A percentile compares a stretch with the other conserved stretches of the same genome.
phyloP scores from a whole-genome alignment of 2,113 vertebrate species.

The Pantherophis guttatus region DNA sequence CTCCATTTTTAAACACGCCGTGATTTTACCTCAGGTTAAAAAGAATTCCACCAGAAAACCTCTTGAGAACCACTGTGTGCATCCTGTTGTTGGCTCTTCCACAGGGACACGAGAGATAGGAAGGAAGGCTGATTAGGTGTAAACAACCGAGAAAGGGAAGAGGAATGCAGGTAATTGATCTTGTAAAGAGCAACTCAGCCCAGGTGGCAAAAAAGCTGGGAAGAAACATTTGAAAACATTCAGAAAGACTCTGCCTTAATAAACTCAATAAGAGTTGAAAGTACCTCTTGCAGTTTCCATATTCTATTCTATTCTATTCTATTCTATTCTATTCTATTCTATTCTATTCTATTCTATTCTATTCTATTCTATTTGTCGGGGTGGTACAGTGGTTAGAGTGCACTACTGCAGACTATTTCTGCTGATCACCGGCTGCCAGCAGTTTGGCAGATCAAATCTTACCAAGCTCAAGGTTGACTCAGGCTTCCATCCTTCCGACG shows the following conservation, averaged over 20 bases:
- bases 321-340: no score
- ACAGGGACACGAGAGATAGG: not conserved
- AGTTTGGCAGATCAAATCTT: no score
- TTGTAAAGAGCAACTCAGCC: not conserved
- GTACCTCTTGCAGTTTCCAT: not conserved
- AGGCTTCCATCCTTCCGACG: no score
- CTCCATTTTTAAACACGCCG: not conserved
- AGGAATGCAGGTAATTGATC: not conserved
- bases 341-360: no score
- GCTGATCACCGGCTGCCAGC: no score
- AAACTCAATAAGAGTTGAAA: not conserved
- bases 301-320: not conserved
- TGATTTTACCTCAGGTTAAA: not conserved
- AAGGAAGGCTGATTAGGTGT: not conserved
- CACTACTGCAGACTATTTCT: no score
- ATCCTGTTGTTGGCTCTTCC: not conserved
- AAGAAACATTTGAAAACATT: not conserved
- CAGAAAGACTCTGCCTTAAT: not conserved
- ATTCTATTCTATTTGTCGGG: no score
- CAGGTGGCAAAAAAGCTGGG: not conserved
- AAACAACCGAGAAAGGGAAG: not conserved
- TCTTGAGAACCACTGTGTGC: not conserved
- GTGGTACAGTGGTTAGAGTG: no score
- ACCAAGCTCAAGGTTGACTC: no score
- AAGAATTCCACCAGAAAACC: not conserved